Evolutionary conservation across 2,888 invertebrate species (phyloP).

Genomic region (Lordiphosa fenestrarum): DNA sequence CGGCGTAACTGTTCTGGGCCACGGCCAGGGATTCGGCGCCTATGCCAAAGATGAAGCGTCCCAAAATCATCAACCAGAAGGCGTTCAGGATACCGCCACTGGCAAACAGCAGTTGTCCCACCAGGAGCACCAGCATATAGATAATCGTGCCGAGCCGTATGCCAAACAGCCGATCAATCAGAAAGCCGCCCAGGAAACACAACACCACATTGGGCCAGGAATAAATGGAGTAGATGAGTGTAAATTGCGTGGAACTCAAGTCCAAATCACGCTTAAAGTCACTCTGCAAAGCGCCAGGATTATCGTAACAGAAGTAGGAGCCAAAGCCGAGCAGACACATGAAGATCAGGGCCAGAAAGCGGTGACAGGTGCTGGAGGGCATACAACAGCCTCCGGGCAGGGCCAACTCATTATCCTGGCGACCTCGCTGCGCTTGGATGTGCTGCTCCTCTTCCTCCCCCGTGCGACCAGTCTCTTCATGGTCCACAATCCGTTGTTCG

Average conservation of each 20-base stretch:
- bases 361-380: conserved; percentile 86
- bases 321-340: conserved; percentile 98
- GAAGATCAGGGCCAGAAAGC: conserved; percentile 91
- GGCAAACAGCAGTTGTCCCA: conserved; percentile 95
- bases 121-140: conserved; percentile 91
- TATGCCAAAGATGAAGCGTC: conserved; percentile 97
- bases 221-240: conserved; percentile 94
- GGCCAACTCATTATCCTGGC: conserved; percentile 77
- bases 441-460: conserved; percentile 17
- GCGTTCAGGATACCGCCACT: conserved; percentile 89
- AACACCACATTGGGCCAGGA: conserved; percentile 98
- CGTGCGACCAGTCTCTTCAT: conserved; percentile 37
- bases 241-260: conserved; percentile 90
- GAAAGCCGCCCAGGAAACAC: conserved; percentile 97
- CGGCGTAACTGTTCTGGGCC: conserved; percentile 98
- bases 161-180: conserved; percentile 96
- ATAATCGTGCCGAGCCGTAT: conserved; percentile 95
- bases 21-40: conserved; percentile 98
- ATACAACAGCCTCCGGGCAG: conserved; percentile 82
- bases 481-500: conserved; percentile 58
- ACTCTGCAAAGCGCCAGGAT: conserved; percentile 94
- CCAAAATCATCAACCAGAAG: conserved; percentile 95
- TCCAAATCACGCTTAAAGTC: conserved; percentile 90
- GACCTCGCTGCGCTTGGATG: conserved; percentile 25
- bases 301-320: conserved; percentile 98